Base-by-base conservation (phyloP, 64 coral and sea anemone genomes). In the Montipora foliosa region DNA sequence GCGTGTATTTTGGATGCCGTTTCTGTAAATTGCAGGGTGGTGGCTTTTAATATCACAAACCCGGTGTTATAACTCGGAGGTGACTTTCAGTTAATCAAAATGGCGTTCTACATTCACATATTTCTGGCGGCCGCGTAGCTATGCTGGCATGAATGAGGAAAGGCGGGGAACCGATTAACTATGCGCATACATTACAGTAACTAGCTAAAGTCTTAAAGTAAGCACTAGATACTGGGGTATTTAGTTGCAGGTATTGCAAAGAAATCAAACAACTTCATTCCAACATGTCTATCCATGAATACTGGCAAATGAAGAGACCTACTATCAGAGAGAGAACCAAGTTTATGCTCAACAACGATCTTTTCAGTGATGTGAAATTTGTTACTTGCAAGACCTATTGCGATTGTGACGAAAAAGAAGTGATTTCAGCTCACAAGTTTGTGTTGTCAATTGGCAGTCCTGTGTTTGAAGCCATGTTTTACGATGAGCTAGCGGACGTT, bases 381-480 rank as follows among this genome's bases (percentile, higher is more conserved):
- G 78, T 80, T 17, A 49, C 17, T 80, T 12, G 5, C 8, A 53
- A 80, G 50, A n/a, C 16, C 17, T 5, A 24, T 24, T 51, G 49
- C 5, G 78, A 80, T 51, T 57, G 50, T 13, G 78, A 80, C 10
- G 21, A 49, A 8, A 80, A 58, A 47, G 1, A 53, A 53, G 78
- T 57, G 51, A 80, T 80, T 80, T 46, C 78, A 22, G 78, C 78
- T 80, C 78, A 80, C 78, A 80, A 80, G 78, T 80, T 80, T 20
- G 14, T 80, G 13, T 22, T 84, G 81, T 67, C 81, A 21, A 84
- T 84, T 20, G 46, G 81, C 59, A 84, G 81, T 84, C 81, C 59
- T 47, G 81, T 67, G 81, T 84, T 84, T 67, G 59, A 84, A 84
- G 81, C 81, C 25, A 84, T 84, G 81, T 48, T 84, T 84, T 84